These are phyloP conservation scores for Pasiphila rectangulata DNA, from an alignment of 2,888 invertebrate genomes.

Conservation along the genomic window DNA sequence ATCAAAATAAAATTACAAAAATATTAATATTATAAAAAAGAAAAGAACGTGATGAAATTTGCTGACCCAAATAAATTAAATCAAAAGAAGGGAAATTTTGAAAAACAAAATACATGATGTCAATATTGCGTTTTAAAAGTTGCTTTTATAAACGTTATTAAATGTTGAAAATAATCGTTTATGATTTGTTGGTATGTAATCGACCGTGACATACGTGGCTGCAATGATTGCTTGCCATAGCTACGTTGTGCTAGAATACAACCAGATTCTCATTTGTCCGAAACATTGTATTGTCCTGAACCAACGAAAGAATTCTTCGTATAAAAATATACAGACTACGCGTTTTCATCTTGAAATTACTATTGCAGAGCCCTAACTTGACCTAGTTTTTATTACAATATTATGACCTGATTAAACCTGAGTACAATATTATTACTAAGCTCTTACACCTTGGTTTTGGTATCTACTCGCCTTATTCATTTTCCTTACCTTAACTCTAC, in stretches of 20 bases:
- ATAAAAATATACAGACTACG: conserved; percentile 17
- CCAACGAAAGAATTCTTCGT: conserved; percentile 7
- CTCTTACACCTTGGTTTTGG: background rate
- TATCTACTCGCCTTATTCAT: background rate
- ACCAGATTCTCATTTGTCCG: conserved; percentile 76
- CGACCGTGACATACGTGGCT: conserved; percentile 47
- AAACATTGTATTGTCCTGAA: conserved; percentile 48
- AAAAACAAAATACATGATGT: conserved; percentile 35
- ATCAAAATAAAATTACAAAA: conserved; percentile 49
- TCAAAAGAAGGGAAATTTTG: conserved; percentile 28
- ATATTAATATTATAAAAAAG: conserved; percentile 38
- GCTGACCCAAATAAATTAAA: conserved; percentile 27
- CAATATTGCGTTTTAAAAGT: conserved; percentile 17
- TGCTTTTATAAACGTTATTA: conserved; percentile 6
- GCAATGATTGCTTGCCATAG: conserved; percentile 70
- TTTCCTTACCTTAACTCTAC: conserved; percentile 6
- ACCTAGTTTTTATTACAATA: conserved; percentile 60
- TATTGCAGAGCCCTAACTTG: conserved; percentile 57
- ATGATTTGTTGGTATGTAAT: conserved; percentile 38
- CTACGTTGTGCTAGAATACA: conserved; percentile 58
- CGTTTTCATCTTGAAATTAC: conserved; percentile 51
- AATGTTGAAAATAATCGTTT: conserved; percentile 1
- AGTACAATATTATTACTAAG: conserved; percentile 39
- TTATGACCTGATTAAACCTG: conserved; percentile 61
- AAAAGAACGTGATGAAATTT: conserved; percentile 23